Conservation (phyloP, 2,797 vertebrate genomes). For the Peromyscus eremicus region DNA sequence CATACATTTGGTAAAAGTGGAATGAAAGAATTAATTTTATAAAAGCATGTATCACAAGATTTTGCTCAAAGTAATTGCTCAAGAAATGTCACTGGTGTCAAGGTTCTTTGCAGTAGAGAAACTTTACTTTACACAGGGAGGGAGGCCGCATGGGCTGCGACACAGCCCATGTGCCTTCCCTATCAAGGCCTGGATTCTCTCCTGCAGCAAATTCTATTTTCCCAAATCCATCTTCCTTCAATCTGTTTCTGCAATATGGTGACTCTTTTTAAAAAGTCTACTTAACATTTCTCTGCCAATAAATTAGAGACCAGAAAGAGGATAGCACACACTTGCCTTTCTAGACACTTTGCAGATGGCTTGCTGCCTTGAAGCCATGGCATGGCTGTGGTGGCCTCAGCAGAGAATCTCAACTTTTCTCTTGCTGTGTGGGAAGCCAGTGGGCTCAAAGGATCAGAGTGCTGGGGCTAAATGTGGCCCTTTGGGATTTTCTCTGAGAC, state of each 20-base stretch:
- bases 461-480: neutral
- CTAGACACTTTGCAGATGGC: constrained; percentile 77
- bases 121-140: neutral
- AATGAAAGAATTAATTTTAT: constrained; percentile 42
- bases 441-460: neutral
- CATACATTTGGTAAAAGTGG: neutral
- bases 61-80: constrained; percentile 37
- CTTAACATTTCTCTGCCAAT: constrained; percentile 80
- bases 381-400: neutral
- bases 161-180: constrained; percentile 45
- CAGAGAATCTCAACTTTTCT: constrained; percentile 9
- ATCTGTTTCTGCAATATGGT: constrained; percentile 83
- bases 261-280: constrained; percentile 71
- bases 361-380: constrained; percentile 43
- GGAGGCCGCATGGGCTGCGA: neutral
- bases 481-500: neutral
- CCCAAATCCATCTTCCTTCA: constrained; percentile 72
- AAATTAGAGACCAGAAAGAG: constrained; percentile 74
- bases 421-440: neutral
- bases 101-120: neutral
- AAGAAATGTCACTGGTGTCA: neutral
- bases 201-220: constrained; percentile 59
- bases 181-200: constrained; percentile 66
- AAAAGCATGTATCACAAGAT: neutral
- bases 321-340: constrained; percentile 50